These are phyloP conservation scores for Papilio polyxenes DNA, from an alignment of 1,140 invertebrate species.

Conservation along the genomic window DNA sequence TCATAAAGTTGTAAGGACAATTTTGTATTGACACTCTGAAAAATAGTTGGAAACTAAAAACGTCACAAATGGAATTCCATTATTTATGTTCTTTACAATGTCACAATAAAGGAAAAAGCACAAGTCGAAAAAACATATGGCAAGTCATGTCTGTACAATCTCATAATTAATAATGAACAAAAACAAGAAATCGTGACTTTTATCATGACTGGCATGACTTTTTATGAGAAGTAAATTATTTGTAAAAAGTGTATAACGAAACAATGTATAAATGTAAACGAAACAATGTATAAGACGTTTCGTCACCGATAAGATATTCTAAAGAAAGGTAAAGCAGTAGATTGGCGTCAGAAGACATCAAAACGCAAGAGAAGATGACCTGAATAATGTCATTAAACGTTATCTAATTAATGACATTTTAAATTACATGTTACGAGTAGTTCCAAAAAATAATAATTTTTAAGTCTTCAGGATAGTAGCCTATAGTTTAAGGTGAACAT, in stretches of 20 bases:
- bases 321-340: not conserved
- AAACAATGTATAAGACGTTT: not conserved
- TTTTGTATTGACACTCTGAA: not conserved
- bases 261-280: not conserved
- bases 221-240: not conserved
- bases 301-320: not conserved
- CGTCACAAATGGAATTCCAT: not conserved
- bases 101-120: not conserved
- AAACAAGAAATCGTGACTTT: slow-evolving; percentile 15
- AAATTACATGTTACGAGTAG: too few species aligned
- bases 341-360: not conserved
- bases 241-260: not conserved
- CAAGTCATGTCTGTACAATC: slow-evolving; percentile 15
- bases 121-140: not conserved
- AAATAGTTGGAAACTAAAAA: not conserved
- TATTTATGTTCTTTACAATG: not conserved
- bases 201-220: not conserved
- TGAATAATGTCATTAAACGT: not conserved
- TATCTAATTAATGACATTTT: not conserved
- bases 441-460: too few species aligned
- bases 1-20: not conserved
- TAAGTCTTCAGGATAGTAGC: not conserved
- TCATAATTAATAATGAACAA: slow-evolving; percentile 24
- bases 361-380: not conserved
- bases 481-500: not conserved